Base-by-base conservation (phyloP, 1,140 invertebrate species). In the Cotesia typhae region DNA sequence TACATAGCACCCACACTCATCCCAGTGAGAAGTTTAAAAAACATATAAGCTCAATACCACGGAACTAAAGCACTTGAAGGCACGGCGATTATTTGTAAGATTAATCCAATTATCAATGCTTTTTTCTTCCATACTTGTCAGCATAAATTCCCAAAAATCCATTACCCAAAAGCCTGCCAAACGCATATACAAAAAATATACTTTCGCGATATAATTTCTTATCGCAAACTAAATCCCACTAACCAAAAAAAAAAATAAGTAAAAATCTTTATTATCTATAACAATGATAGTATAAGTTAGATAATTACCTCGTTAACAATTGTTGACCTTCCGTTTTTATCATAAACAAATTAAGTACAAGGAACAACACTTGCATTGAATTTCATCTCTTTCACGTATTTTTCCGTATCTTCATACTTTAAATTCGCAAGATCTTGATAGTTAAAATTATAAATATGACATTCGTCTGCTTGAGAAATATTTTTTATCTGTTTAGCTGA, bases 171-270 rank as follows among this genome's bases (percentile, higher is more conserved):
- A 90, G 85, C 77, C 89, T 90, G 10, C 89, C 89, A 41, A 89
- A 67, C 1, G 89, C 88, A 28, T 89, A 76, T 14, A 84, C 80
- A 57, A 88, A 85, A 78, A 89, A 89, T 1, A 85, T 85, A 14
- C 82, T 89, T 1, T 89, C 88, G 4, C 87, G 79, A 47, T 86
- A 80, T 10, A 85, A 78, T 17, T 77, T 78, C 36, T 80, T 79
- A n/a, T 88, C 85, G 78, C 89, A 90, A 10, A 89, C 88, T 17
- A 90, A 79, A 71, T 89, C 84, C 89, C 89, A 90, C 87, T 88
- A 7, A 47, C 17, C n/a, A 41, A 9, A 17, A 17, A 14, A 14
- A 67, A 77, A 47, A 14, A 64, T 51, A 67, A 53, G n/a, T 51
- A 41, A 10, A 47, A 47, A 47, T 47, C 1, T 6, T 47, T 47